Conservation (phyloP, 2,113 vertebrate species). For the Apodemus speciosus region DNA sequence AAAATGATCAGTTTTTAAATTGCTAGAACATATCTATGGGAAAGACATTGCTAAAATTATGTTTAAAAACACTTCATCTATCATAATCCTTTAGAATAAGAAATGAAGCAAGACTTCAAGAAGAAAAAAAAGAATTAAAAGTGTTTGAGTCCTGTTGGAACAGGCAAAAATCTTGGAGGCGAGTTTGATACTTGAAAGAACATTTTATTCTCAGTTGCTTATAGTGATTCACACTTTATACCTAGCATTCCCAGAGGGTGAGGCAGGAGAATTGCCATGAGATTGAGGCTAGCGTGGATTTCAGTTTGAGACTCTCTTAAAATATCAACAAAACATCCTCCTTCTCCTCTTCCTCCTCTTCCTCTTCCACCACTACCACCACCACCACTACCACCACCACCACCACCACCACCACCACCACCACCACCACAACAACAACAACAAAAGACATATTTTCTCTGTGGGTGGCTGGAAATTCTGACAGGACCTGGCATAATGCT, state of each 20-base stretch:
- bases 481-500: background rate
- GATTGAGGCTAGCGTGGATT: background rate
- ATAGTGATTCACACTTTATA: background rate
- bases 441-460: background rate
- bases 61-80: conserved; percentile 13
- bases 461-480: conserved; percentile 1
- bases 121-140: conserved; percentile 1
- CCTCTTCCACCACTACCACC: too few relatives aligned
- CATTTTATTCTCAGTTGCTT: background rate
- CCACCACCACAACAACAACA: background rate
- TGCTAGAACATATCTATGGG: conserved; percentile 24
- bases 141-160: background rate
- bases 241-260: background rate
- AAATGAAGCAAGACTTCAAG: conserved; percentile 34
- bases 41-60: conserved; percentile 38
- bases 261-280: background rate
- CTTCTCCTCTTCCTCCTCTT: too few relatives aligned
- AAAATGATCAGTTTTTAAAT: conserved; percentile 37
- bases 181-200: background rate
- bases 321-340: background rate
- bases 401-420: too few relatives aligned
- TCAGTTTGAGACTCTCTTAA: background rate
- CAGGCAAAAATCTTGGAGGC: background rate
- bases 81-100: background rate
- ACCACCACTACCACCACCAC: too few relatives aligned